These are phyloP conservation scores for Momotus momota DNA, from an alignment of 2,797 vertebrate genomes.

Conservation along the genomic window DNA sequence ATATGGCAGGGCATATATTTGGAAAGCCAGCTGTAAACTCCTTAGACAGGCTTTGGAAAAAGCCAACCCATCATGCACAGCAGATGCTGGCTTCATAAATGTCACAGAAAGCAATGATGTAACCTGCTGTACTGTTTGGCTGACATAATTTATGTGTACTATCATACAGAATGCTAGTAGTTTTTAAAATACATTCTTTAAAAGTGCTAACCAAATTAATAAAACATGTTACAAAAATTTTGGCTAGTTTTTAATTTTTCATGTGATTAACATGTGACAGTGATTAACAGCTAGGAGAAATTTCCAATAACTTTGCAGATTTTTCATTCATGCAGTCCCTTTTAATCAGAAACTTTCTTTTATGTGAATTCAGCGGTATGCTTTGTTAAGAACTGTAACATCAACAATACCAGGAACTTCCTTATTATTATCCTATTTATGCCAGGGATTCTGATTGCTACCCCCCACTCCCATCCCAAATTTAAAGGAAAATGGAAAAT, in stretches of 20 bases:
- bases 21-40: constrained; percentile 62
- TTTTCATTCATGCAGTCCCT: constrained; percentile 7
- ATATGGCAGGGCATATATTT: constrained; percentile 28
- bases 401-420: constrained; percentile 51
- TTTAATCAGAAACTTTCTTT: constrained; percentile 44
- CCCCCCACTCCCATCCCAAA: constrained; percentile 48
- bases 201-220: constrained; percentile 15
- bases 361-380: constrained; percentile 33
- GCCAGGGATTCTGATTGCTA: constrained; percentile 50
- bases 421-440: constrained; percentile 64
- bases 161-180: constrained; percentile 36
- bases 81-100: constrained; percentile 69
- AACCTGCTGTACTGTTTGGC: constrained; percentile 39
- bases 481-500: constrained; percentile 68
- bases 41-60: constrained; percentile 36
- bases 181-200: background rate
- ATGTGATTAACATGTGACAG: background rate
- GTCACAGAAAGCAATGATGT: constrained; percentile 66
- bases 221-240: background rate
- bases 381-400: constrained; percentile 49
- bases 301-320: constrained; percentile 5
- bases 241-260: background rate
- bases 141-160: constrained; percentile 53
- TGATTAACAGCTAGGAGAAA: background rate
- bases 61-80: constrained; percentile 35